Conservation (phyloP, 2,113 vertebrate genomes). For the Brachypteracias leptosomus region DNA sequence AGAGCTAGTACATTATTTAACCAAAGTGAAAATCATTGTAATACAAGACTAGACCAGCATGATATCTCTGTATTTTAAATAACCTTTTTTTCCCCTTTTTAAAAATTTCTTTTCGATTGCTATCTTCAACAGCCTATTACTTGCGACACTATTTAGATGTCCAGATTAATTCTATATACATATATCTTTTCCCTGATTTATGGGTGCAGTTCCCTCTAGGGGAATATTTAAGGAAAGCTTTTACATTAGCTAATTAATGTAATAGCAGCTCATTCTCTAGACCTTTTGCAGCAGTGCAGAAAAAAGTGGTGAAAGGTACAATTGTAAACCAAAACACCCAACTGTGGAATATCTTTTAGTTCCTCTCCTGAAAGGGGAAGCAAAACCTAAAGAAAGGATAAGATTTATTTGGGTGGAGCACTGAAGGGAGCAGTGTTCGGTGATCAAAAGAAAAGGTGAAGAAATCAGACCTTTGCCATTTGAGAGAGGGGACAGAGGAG, state of each 20-base stretch:
- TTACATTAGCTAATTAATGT: neutral
- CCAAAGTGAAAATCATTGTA: neutral
- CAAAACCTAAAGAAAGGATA: neutral
- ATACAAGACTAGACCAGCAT: neutral
- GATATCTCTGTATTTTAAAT: neutral
- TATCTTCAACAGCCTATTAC: neutral
- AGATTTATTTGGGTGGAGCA: neutral
- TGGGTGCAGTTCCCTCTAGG: neutral
- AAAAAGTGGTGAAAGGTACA: neutral
- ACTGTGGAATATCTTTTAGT: neutral
- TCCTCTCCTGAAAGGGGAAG: neutral
- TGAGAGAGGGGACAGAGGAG: neutral
- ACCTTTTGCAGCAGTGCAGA: neutral
- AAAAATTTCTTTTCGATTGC: neutral
- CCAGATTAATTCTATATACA: neutral
- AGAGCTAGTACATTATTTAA: neutral
- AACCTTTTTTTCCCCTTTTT: neutral
- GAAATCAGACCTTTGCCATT: neutral
- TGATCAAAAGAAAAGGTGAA: neutral
- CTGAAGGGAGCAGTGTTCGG: neutral
- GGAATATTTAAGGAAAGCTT: neutral
- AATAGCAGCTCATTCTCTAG: neutral
- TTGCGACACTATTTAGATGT: neutral
- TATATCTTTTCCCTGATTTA: neutral
- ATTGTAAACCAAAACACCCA: neutral